Evolutionary conservation across 2,797 vertebrate genomes (phyloP).

Genomic region (Silurus aristotelis): DNA sequence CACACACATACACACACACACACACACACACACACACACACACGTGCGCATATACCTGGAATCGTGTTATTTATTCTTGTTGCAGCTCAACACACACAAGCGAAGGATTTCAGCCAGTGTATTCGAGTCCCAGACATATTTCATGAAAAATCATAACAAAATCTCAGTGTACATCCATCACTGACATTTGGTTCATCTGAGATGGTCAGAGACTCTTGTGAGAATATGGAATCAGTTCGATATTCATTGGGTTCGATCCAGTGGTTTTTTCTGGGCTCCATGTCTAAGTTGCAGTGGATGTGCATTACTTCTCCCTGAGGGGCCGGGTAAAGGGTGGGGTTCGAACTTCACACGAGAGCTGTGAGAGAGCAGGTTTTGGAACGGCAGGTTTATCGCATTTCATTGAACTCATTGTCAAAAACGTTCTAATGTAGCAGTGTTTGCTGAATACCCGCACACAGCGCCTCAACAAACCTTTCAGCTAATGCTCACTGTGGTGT

Average conservation of each 20-base stretch:
- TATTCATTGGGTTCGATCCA: background rate
- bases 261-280: background rate
- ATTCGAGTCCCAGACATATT: slow-evolving; percentile 26
- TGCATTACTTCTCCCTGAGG: background rate
- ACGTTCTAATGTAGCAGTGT: too few species aligned
- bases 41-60: slow-evolving; percentile 5
- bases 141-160: slow-evolving; percentile 2
- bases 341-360: background rate
- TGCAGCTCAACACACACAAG: slow-evolving; percentile 9
- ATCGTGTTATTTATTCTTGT: slow-evolving; percentile 19
- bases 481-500: background rate
- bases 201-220: slow-evolving; percentile 24
- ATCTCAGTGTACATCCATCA: slow-evolving; percentile 22
- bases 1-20: slow-evolving; percentile 25
- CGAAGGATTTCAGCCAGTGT: slow-evolving; percentile 5
- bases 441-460: too few species aligned
- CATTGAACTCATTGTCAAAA: too few species aligned
- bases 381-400: background rate
- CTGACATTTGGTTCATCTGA: slow-evolving; percentile 29
- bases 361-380: background rate
- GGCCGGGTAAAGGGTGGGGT: background rate
- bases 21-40: slow-evolving; percentile 16
- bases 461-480: background rate
- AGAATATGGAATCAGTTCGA: slow-evolving; percentile 20
- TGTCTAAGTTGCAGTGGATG: background rate